A percentile compares a stretch with the other conserved stretches of the same genome.
Conservation (phyloP, 2,888 invertebrate genomes). For the Aspidiotus destructor region DNA sequence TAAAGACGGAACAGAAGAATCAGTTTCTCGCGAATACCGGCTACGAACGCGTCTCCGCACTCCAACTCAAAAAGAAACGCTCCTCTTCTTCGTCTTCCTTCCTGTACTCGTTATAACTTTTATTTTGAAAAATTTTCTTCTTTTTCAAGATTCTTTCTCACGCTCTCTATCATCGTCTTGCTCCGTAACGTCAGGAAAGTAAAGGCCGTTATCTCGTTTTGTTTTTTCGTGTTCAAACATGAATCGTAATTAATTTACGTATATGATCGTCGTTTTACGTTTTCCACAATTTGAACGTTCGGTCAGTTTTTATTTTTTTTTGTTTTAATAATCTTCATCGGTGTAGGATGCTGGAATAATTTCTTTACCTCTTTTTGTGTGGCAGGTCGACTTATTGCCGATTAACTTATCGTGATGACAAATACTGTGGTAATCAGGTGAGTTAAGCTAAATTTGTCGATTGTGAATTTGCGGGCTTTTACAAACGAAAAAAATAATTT, state of each 20-base stretch:
- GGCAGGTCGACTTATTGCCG: too few species aligned
- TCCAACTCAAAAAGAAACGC: neutral
- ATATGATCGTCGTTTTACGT: neutral
- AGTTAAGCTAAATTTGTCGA: constrained; percentile 7
- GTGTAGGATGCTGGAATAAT: too few species aligned
- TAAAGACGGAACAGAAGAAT: neutral
- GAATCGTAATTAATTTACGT: neutral
- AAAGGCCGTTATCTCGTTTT: neutral
- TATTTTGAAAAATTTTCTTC: too few species aligned
- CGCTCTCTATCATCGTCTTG: too few species aligned
- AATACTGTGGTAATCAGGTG: constrained; percentile 27
- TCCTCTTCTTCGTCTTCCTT: too few species aligned
- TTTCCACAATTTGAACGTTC: neutral
- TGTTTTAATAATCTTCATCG: neutral
- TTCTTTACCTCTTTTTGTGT: too few species aligned
- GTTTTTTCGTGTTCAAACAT: neutral
- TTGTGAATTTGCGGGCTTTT: neutral
- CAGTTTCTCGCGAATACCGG: constrained; percentile 2
- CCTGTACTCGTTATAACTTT: too few species aligned
- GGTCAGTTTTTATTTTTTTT: neutral
- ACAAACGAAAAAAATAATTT: too few species aligned
- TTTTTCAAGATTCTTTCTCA: too few species aligned
- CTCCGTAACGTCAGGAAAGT: neutral
- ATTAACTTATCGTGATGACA: constrained; percentile 12
- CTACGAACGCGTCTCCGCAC: neutral